Evolutionary conservation across 2,797 vertebrate genomes (phyloP), one percentile per base, ranked within the genome.

Genomic region (Streptopelia turtur): DNA sequence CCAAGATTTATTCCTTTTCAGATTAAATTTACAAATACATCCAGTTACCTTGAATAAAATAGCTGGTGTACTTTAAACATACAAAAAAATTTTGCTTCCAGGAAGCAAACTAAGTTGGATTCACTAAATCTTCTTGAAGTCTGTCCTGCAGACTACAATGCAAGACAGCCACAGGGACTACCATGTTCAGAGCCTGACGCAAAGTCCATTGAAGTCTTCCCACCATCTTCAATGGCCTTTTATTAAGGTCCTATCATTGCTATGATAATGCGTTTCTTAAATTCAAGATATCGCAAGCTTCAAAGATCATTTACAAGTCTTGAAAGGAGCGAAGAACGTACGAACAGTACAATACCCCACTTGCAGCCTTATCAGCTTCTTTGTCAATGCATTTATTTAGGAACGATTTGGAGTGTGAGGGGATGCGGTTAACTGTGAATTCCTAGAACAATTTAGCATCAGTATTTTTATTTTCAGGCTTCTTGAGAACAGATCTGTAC

Each of bases 21-120:
- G 76, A 87, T 94, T 87, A 76, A 94, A 94, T 96, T 96, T 93
- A 94, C 94, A 95, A 87, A 92, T 91, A 85, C 55, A 81, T 91
- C 77, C 79, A 94, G 90, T 84, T 89, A 72, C 83, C 76, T 86
- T 22, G 94, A 94, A 82, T 87, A 83, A 92, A 95, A 96, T 75
- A 85, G 76, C 55, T 59, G 50, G 56, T 89, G 89, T 94, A 91
- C 76, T 96, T 95, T 95, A 96, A 95, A 96, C 93, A 95, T 13
- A 81, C 13, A 17, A 83, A 93, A 79, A 94, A 96, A 91, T 27
- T 70, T 27, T 11, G 49, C 86, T 95, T 83, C 71, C 84, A 94
- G 90, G 90, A 92, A 92, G 92, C 75, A 85, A 92, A 52, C 53
- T 63, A 39, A 24, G 30, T 47, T 69, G 33, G 65, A 35, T 90